These are phyloP conservation scores for Spodoptera frugiperda DNA, from an alignment of 1,140 invertebrate genomes.

Conservation along the genomic window DNA sequence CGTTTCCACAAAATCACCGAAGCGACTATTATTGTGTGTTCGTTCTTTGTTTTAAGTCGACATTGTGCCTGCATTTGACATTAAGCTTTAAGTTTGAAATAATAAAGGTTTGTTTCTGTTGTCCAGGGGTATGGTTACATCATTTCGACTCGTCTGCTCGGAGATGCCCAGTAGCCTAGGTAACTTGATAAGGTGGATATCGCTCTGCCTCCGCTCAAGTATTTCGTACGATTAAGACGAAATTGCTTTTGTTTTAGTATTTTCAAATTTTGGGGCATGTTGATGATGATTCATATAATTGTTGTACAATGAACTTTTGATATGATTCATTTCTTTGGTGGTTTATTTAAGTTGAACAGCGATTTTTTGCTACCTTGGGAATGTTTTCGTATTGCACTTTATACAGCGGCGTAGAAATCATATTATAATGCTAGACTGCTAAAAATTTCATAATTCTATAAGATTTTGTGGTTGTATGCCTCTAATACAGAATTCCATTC, in stretches of 20 bases:
- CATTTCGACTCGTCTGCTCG: slow-evolving; percentile 52
- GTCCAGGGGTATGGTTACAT: slow-evolving; percentile 49
- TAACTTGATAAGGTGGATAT: slow-evolving; percentile 84
- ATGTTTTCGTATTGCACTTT: too few species aligned
- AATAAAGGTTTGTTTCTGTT: slow-evolving; percentile 54
- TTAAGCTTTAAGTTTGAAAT: slow-evolving; percentile 54
- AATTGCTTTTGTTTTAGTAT: slow-evolving; percentile 80
- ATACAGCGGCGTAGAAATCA: too few species aligned
- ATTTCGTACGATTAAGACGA: slow-evolving; percentile 84
- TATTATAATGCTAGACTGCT: too few species aligned
- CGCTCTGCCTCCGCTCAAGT: slow-evolving; percentile 79
- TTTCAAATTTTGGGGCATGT: slow-evolving; percentile 58
- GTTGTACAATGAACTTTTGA: slow-evolving; percentile 36
- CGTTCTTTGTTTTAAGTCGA: slow-evolving; percentile 71
- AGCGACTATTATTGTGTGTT: slow-evolving; percentile 81
- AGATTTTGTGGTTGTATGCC: too few species aligned
- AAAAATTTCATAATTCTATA: too few species aligned
- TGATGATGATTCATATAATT: slow-evolving; percentile 28
- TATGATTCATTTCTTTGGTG: background rate
- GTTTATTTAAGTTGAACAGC: too few species aligned
- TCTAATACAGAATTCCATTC: too few species aligned
- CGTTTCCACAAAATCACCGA: slow-evolving; percentile 85
- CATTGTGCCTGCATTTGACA: slow-evolving; percentile 33
- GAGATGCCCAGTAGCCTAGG: slow-evolving; percentile 84
- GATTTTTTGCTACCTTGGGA: background rate